Evolutionary conservation across 1,140 invertebrate species (phyloP).

Genomic region (Drosophila aff.): DNA sequence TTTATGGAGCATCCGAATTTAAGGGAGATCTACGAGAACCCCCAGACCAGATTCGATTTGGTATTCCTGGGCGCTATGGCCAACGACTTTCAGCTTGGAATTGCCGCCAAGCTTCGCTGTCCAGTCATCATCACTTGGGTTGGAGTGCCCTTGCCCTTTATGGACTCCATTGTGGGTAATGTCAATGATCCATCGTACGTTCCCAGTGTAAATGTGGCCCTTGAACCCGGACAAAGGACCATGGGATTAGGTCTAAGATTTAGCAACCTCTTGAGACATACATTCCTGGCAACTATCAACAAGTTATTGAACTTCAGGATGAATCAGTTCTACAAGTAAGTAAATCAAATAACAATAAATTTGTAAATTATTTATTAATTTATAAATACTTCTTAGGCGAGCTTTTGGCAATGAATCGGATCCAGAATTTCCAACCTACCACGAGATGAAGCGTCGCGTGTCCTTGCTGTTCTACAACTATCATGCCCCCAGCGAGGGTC

Average conservation of each 20-base stretch:
- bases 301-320: conserved; percentile 8
- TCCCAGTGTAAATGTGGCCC: conserved; percentile 33
- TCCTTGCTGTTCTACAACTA: conserved; percentile 74
- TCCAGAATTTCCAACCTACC: conserved; percentile 14
- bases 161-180: conserved; percentile 60
- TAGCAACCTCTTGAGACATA: conserved; percentile 13
- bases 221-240: conserved; percentile 6
- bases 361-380: not conserved
- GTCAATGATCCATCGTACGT: conserved; percentile 58
- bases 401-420: conserved; percentile 19
- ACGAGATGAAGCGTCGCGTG: conserved; percentile 59
- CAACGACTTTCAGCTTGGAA: conserved; percentile 70
- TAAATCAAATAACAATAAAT: not conserved
- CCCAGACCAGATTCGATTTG: conserved; percentile 67
- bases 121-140: conserved; percentile 66
- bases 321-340: conserved; percentile 18
- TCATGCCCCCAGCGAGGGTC: conserved; percentile 69
- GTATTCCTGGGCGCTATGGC: conserved; percentile 64
- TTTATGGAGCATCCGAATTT: conserved; percentile 53
- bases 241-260: conserved; percentile 23
- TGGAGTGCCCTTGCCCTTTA: conserved; percentile 24
- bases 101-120: conserved; percentile 63
- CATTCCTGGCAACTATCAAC: not conserved
- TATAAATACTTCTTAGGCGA: not conserved
- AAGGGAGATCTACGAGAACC: conserved; percentile 50